Evolutionary conservation across 2,797 vertebrate genomes (phyloP).

Genomic region (Diglossa cyanea): DNA sequence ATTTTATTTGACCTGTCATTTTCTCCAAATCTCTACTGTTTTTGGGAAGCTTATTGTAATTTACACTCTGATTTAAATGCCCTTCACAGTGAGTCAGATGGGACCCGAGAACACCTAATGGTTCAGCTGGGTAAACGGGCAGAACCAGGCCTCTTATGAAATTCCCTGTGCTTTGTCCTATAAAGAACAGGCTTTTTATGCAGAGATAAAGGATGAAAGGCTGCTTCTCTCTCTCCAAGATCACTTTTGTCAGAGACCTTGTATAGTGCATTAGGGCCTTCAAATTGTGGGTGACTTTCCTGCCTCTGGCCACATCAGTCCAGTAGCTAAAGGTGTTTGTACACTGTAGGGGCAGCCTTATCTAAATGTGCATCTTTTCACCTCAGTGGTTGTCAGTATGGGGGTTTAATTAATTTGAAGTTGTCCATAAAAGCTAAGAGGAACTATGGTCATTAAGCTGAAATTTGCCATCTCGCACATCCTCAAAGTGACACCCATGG

Average conservation of each 20-base stretch:
- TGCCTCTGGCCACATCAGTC: not conserved
- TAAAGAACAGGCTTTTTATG: not conserved
- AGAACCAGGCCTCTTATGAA: not conserved
- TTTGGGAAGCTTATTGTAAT: constrained; percentile 28
- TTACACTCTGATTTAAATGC: constrained; percentile 37
- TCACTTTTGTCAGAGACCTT: not conserved
- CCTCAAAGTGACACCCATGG: not conserved
- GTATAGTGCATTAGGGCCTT: not conserved
- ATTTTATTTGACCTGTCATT: constrained; percentile 53
- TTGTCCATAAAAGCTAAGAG: not conserved
- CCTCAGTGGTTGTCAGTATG: not conserved
- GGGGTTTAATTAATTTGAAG: not conserved
- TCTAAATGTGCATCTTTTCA: not conserved
- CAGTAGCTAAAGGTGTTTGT: not conserved
- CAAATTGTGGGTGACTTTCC: not conserved
- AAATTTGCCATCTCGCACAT: not conserved
- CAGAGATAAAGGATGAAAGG: not conserved
- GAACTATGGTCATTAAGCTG: not conserved
- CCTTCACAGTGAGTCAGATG: not conserved
- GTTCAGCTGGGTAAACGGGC: not conserved
- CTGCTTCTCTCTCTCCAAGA: not conserved
- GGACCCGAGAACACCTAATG: not conserved
- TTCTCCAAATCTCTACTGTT: constrained; percentile 32
- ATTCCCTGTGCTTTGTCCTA: constrained; percentile 12
- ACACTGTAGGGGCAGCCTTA: not conserved